A percentile compares a stretch with the other conserved stretches of the same genome.
These are phyloP conservation scores for Myotis yumanensis DNA, from an alignment of 2,113 vertebrate genomes.

Conservation along the genomic window DNA sequence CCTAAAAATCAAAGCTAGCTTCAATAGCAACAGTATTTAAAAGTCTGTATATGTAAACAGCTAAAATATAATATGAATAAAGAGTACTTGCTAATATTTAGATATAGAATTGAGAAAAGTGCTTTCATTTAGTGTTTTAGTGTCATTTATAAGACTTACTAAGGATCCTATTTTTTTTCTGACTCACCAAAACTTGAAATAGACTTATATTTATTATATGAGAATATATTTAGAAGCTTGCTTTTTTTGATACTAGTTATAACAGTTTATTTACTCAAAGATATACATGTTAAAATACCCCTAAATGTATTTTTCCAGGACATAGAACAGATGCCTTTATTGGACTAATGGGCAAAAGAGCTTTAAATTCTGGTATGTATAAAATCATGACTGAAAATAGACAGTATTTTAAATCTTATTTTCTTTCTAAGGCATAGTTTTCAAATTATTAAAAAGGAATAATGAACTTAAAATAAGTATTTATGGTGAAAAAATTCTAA, in stretches of 20 bases:
- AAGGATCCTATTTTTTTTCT: constrained; percentile 33
- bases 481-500: background rate
- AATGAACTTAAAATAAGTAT: constrained; percentile 34
- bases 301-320: constrained; percentile 88
- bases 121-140: constrained; percentile 34
- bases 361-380: constrained; percentile 93
- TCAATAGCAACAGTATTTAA: constrained; percentile 7
- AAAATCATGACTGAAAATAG: constrained; percentile 61
- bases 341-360: constrained; percentile 95
- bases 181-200: constrained; percentile 12
- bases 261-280: constrained; percentile 61
- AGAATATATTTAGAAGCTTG: constrained; percentile 22
- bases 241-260: constrained; percentile 45
- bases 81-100: constrained; percentile 28
- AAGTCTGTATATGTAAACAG: background rate
- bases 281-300: constrained; percentile 78
- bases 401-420: constrained; percentile 63
- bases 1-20: background rate
- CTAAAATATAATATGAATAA: constrained; percentile 20
- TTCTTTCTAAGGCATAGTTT: constrained; percentile 32
- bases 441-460: constrained; percentile 33
- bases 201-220: constrained; percentile 30
- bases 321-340: constrained; percentile 93
- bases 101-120: constrained; percentile 18
- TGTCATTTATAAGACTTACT: constrained; percentile 7